These are phyloP conservation scores for Podiceps cristatus DNA, from an alignment of 2,113 vertebrate genomes.

Conservation along the genomic window DNA sequence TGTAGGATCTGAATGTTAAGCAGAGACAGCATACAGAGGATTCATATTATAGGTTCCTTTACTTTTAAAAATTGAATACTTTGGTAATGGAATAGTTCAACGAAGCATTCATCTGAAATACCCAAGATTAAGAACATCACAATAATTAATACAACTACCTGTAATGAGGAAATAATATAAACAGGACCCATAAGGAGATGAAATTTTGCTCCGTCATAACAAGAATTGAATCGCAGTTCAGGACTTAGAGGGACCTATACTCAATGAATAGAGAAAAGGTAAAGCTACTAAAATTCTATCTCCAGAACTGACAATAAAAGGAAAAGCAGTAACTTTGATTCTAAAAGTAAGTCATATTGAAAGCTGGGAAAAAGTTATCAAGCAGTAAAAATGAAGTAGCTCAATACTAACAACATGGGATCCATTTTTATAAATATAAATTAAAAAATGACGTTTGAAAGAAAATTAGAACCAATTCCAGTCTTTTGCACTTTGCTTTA, in stretches of 20 bases:
- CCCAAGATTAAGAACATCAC: neutral
- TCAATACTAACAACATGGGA: neutral
- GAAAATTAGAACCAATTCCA: neutral
- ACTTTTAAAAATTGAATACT: neutral
- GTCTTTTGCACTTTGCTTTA: neutral
- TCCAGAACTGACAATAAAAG: neutral
- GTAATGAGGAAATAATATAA: neutral
- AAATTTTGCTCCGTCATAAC: neutral
- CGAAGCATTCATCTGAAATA: constrained; percentile 1
- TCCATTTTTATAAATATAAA: neutral
- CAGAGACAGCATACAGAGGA: neutral
- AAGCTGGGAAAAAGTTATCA: neutral
- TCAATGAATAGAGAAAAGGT: neutral
- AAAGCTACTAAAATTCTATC: neutral
- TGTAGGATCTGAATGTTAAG: neutral
- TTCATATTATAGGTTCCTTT: neutral
- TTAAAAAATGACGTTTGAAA: neutral
- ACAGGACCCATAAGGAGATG: neutral
- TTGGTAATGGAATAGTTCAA: neutral
- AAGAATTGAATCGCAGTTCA: neutral
- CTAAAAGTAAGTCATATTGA: neutral
- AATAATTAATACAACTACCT: neutral
- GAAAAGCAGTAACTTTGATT: neutral
- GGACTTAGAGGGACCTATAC: neutral
- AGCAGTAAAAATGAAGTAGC: neutral